Evolutionary conservation across 2,113 vertebrate genomes (phyloP).

Genomic region (Regulus satrapa): DNA sequence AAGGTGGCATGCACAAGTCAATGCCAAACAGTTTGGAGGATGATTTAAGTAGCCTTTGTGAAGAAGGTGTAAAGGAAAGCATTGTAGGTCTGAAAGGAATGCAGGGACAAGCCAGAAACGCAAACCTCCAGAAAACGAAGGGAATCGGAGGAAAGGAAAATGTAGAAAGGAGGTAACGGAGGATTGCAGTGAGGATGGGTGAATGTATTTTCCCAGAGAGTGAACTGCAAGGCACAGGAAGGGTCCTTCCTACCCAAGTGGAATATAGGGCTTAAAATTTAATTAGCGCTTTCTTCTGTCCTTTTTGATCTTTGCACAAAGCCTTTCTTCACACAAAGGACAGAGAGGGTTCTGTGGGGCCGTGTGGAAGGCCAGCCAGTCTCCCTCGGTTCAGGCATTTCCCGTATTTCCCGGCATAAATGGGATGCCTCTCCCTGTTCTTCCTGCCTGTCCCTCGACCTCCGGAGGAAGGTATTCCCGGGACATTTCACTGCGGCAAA

Average conservation of each 20-base stretch:
- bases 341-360: constrained; percentile 9
- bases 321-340: constrained; percentile 3
- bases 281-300: background rate
- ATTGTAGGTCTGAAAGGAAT: background rate
- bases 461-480: background rate
- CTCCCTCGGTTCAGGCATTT: background rate
- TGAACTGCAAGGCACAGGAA: background rate
- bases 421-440: background rate
- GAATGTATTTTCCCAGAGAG: background rate
- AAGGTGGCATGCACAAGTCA: background rate
- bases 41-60: background rate
- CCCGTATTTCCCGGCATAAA: background rate
- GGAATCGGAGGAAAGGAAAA: background rate
- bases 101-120: background rate
- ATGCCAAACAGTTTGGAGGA: background rate
- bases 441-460: background rate
- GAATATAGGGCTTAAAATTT: background rate
- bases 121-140: background rate
- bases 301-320: constrained; percentile 44
- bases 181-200: background rate
- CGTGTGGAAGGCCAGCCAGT: background rate
- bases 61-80: background rate
- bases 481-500: background rate
- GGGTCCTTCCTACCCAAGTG: background rate
- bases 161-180: background rate